Conservation (phyloP, 2,113 vertebrate genomes). For the Syngnathus typhle region DNA sequence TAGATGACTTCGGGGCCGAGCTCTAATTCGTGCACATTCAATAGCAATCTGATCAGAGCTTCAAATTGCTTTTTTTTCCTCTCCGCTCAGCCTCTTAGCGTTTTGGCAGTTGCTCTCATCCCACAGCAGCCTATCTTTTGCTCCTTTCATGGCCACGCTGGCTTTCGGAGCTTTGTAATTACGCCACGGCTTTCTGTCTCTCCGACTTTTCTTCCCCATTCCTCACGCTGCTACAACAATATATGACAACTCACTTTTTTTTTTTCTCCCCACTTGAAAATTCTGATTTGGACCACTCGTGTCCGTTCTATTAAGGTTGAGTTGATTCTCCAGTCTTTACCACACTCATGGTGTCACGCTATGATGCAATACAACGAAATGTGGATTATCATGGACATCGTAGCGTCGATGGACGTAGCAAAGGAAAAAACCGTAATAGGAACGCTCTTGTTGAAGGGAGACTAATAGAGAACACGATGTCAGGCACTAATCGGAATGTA, state of each 20-base stretch:
- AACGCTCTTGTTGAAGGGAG: not conserved
- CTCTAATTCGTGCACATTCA: constrained; percentile 58
- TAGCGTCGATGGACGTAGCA: not conserved
- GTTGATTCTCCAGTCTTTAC: not conserved
- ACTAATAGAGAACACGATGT: not conserved
- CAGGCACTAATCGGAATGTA: not conserved
- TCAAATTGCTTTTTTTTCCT: constrained; percentile 57
- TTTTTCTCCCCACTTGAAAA: not conserved
- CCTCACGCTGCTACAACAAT: constrained; percentile 11
- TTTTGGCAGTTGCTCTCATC: constrained; percentile 42
- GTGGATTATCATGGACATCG: not conserved
- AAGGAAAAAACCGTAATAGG: not conserved
- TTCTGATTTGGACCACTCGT: not conserved
- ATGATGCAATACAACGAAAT: not conserved
- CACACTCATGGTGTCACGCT: not conserved
- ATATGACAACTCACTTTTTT: constrained; percentile 2
- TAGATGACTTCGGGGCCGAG: constrained; percentile 40
- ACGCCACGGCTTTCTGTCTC: constrained; percentile 7
- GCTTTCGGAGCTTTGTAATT: too few species aligned
- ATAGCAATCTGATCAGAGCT: constrained; percentile 65
- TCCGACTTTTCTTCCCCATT: constrained; percentile 17
- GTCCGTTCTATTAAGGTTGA: not conserved
- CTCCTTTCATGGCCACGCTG: constrained; percentile 28
- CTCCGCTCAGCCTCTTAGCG: constrained; percentile 56
- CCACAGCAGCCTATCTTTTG: constrained; percentile 30